These are phyloP conservation scores for Callipepla squamata DNA, from an alignment of 2,113 vertebrate species.

Conservation along the genomic window DNA sequence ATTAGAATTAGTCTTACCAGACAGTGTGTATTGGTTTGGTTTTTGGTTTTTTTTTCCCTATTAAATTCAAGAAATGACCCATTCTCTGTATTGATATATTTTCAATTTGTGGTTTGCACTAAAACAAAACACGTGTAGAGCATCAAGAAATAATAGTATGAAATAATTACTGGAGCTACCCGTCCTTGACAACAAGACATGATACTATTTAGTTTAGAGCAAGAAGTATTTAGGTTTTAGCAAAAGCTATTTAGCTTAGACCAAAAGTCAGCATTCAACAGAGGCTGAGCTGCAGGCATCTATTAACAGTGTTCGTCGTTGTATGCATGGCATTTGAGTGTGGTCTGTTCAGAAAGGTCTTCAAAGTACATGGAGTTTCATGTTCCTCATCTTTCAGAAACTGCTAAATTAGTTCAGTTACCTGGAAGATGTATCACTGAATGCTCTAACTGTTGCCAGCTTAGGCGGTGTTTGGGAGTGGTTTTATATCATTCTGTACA, in stretches of 20 bases:
- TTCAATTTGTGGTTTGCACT: background rate
- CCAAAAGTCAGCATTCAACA: background rate
- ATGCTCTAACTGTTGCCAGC: background rate
- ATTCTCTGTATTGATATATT: background rate
- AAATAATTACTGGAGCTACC: constrained; percentile 12
- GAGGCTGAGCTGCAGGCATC: constrained; percentile 8
- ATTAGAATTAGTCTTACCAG: background rate
- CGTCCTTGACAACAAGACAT: constrained; percentile 28
- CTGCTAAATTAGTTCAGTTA: background rate
- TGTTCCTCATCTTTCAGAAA: background rate
- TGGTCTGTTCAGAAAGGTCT: background rate
- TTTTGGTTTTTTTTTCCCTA: background rate
- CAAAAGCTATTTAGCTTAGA: constrained; percentile 25
- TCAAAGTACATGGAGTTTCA: background rate
- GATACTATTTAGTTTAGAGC: constrained; percentile 26
- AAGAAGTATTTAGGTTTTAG: constrained; percentile 25
- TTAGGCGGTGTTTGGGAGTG: background rate
- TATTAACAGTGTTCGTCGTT: background rate
- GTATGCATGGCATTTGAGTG: background rate
- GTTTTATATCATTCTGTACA: background rate
- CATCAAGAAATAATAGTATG: background rate
- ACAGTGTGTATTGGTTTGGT: background rate
- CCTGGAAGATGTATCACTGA: background rate
- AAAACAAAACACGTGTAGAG: background rate
- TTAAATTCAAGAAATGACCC: background rate